phyloP scores from a whole-genome alignment of 1,140 invertebrate genomes.

The Formica exsecta region DNA sequence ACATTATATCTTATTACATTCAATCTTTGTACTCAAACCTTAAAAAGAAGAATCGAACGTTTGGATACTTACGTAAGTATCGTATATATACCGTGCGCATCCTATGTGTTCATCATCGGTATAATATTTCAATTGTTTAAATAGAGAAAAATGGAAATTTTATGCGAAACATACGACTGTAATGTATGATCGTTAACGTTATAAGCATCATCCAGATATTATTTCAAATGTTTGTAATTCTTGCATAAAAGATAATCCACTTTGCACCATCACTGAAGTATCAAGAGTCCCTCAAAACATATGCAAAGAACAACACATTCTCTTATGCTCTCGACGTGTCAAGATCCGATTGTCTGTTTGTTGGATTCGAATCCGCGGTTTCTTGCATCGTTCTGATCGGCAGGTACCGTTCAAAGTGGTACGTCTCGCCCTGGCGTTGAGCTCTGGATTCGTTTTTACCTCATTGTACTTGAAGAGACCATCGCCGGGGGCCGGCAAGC shows the following conservation, averaged over 20 bases:
- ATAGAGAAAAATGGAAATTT: not conserved
- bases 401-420: slow-evolving; percentile 84
- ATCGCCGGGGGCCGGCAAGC: slow-evolving; percentile 91
- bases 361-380: slow-evolving; percentile 32
- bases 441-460: slow-evolving; percentile 83
- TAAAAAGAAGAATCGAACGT: not conserved
- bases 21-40: slow-evolving; percentile 1
- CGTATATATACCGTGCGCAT: not conserved
- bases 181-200: not conserved
- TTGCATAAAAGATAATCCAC: not conserved
- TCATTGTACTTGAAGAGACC: slow-evolving; percentile 93
- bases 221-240: not conserved
- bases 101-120: not conserved
- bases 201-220: not conserved
- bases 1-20: not conserved
- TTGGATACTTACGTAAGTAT: not conserved
- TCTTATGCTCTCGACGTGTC: slow-evolving; percentile 49
- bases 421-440: slow-evolving; percentile 70
- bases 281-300: not conserved
- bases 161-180: not conserved
- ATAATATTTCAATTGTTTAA: not conserved
- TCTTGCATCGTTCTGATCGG: slow-evolving; percentile 87
- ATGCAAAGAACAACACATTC: not conserved
- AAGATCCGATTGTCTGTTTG: slow-evolving; percentile 53
- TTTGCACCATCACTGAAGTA: not conserved